Conservation (phyloP, 2,888 invertebrate species). For the Petrolisthes cinctipes region DNA sequence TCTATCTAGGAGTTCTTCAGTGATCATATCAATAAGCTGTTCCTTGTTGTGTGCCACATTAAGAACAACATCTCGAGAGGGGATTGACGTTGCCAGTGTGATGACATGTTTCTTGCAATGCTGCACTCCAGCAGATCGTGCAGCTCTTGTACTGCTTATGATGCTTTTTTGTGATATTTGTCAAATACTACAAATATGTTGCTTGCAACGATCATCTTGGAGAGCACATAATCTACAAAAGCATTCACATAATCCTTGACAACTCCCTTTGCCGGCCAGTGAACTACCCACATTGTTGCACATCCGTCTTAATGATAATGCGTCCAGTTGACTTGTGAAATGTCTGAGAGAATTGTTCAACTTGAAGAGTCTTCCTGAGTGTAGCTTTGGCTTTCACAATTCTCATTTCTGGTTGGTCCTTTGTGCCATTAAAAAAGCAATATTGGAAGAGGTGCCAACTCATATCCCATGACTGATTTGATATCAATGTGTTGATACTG, state of each 20-base stretch:
- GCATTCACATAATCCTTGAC: constrained; percentile 21
- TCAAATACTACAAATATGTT: constrained; percentile 5
- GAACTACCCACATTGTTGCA: neutral
- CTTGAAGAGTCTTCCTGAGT: neutral
- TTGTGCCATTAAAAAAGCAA: constrained; percentile 3
- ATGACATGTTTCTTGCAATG: constrained; percentile 5
- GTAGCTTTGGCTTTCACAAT: neutral
- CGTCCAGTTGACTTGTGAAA: neutral
- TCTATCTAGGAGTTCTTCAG: neutral
- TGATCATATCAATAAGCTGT: too few species aligned
- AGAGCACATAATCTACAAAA: neutral
- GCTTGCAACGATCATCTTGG: neutral
- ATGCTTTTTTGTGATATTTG: constrained; percentile 5
- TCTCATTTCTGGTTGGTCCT: neutral
- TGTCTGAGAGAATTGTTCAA: neutral
- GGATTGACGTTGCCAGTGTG: neutral
- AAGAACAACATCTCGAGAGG: constrained; percentile 15
- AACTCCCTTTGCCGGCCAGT: constrained; percentile 3
- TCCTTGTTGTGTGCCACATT: too few species aligned
- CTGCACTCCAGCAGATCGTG: constrained; percentile 10
- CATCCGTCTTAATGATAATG: neutral
- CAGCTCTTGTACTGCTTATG: neutral
- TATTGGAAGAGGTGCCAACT: constrained; percentile 15
- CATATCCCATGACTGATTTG: constrained; percentile 10
- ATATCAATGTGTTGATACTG: constrained; percentile 10